Evolutionary conservation across 2,113 vertebrate species (phyloP).

Genomic region (Falco punctatus): DNA sequence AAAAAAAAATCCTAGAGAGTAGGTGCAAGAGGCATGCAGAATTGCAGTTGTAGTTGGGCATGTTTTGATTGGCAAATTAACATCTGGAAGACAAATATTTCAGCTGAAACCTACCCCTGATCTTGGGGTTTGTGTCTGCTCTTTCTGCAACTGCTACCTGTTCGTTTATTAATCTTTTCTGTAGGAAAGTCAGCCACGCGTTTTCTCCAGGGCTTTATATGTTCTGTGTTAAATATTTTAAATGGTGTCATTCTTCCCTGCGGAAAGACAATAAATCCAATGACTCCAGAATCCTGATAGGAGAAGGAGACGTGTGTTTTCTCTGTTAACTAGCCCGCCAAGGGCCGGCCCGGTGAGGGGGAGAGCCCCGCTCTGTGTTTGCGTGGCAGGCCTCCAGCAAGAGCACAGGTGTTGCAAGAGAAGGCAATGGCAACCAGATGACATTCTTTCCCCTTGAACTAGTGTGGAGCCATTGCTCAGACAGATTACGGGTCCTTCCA

Average conservation of each 20-base stretch:
- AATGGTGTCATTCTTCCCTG: not conserved
- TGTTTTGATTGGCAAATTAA: not conserved
- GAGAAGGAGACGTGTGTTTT: conserved; percentile 37
- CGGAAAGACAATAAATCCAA: not conserved
- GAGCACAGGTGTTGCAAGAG: not conserved
- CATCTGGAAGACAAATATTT: conserved; percentile 21
- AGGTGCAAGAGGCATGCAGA: not conserved
- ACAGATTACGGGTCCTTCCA: not conserved
- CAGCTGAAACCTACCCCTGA: not conserved
- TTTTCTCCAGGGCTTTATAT: not conserved
- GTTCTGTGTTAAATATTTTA: not conserved
- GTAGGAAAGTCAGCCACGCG: not conserved
- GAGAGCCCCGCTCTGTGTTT: not conserved
- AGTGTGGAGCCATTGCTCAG: not conserved
- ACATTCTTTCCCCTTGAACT: conserved; percentile 48
- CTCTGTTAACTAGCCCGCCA: not conserved
- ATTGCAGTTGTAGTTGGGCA: not conserved
- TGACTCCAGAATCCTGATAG: not conserved
- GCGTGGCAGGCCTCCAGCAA: not conserved
- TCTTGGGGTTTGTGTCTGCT: not conserved
- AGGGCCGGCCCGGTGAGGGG: not conserved
- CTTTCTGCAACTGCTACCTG: conserved; percentile 10
- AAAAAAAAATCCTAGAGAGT: not conserved
- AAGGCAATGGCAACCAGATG: conserved; percentile 58
- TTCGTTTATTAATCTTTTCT: conserved; percentile 1